Evolutionary conservation across 2,113 vertebrate species (phyloP), one percentile per base, ranked within the genome.

Genomic region (Lanius ludovicianus): DNA sequence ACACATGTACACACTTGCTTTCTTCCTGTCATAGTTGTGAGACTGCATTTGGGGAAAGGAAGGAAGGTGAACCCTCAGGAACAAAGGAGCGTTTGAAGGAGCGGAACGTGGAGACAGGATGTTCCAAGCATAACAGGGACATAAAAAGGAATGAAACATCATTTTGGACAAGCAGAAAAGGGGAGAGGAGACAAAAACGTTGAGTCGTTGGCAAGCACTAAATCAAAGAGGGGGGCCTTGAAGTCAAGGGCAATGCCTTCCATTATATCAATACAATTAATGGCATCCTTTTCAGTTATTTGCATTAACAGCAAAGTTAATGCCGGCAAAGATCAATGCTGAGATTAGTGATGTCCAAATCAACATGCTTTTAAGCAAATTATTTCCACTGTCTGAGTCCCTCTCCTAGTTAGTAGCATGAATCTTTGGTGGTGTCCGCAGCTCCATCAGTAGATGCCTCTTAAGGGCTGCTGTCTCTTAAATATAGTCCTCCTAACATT

Each of bases 321-420:
- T 96, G 96, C 85, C 30, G 49, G 92, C 78, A 64, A 84, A 96
- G 97, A 94, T 96, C 95, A 96, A 95, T 93, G 90, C 85, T 2
- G 65, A 91, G 88, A 96, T 96, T 96, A 94, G 93, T 80, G 94
- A 95, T 90, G 88, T 91, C 86, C 90, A 85, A 97, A 96, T 94
- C 96, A 97, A 95, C 93, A 96, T 89, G 96, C 96, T 97, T 97
- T 97, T 96, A 97, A 96, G 97, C 90, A 97, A 97, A 97, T 95
- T 93, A 97, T 97, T 96, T 96, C 81, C 90, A 92, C 85, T 68
- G 44, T 87, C 94, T 89, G 77, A 42, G 70, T 85, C 63, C 70
- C 44, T 85, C 86, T 63, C 64, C 76, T 91, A 85, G 88, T 89
- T 93, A 90, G 87, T 75, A 77, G 64, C 52, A 96, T 93, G 91